phyloP scores from a whole-genome alignment of 2,797 vertebrate species.

The Halcyon chelicuti region DNA sequence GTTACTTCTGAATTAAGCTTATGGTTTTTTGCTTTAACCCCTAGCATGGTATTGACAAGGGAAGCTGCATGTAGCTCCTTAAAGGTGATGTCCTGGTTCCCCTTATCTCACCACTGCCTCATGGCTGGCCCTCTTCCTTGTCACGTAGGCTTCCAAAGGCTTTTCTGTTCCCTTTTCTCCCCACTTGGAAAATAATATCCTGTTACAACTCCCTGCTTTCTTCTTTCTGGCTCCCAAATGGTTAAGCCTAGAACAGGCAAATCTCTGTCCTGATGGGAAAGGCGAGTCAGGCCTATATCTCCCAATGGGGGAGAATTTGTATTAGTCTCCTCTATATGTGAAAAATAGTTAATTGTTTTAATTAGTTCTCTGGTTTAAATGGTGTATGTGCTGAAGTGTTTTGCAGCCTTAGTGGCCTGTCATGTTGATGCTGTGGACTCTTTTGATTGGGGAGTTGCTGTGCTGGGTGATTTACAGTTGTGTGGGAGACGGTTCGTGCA shows the following conservation, averaged over 20 bases:
- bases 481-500: not conserved
- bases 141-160: not conserved
- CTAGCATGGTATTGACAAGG: not conserved
- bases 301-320: accelerated
- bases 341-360: not conserved
- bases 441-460: not conserved
- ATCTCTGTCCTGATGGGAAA: not conserved
- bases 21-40: not conserved
- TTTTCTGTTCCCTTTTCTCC: not conserved
- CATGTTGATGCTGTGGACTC: not conserved
- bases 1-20: not conserved
- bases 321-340: not conserved
- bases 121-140: not conserved
- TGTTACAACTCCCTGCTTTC: not conserved
- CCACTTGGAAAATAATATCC: accelerated
- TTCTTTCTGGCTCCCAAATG: not conserved
- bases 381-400: not conserved
- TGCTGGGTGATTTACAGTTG: not conserved
- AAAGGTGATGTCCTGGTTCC: not conserved
- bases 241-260: not conserved
- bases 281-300: not conserved
- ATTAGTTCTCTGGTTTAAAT: not conserved
- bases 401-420: not conserved
- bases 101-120: not conserved
- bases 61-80: not conserved